These are phyloP conservation scores for Pelecanoides urinatrix DNA, from an alignment of 2,113 vertebrate genomes.

Conservation along the genomic window DNA sequence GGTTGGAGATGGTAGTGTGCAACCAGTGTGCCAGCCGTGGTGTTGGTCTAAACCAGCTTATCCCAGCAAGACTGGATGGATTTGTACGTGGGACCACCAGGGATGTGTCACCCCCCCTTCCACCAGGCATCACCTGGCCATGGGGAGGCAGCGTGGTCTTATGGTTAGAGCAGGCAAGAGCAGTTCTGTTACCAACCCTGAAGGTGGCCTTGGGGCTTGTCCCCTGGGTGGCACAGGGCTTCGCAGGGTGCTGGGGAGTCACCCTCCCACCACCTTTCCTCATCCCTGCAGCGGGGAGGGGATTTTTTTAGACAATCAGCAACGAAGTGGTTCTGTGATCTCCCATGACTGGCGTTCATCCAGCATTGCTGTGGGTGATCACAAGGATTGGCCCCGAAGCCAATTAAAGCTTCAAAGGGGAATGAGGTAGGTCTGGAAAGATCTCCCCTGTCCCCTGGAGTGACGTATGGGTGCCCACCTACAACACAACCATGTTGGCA, in stretches of 20 bases:
- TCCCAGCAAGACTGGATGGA: background rate
- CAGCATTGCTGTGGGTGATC: background rate
- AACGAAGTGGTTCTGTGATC: background rate
- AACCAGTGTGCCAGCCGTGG: rapidly evolving
- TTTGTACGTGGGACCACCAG: background rate
- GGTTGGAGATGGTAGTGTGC: too few species aligned
- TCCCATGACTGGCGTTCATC: rapidly evolving
- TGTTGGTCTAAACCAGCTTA: background rate
- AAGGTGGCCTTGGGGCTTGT: background rate
- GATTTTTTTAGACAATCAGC: background rate
- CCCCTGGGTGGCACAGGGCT: background rate
- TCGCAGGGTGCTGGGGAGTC: background rate
- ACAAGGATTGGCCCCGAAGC: background rate
- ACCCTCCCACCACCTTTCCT: background rate
- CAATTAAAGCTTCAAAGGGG: background rate
- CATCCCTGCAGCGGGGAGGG: rapidly evolving
- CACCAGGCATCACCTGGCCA: background rate
- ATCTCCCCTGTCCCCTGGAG: background rate
- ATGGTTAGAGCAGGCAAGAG: background rate
- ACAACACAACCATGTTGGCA: background rate
- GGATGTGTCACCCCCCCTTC: rapidly evolving
- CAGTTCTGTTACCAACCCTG: rapidly evolving
- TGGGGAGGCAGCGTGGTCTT: background rate
- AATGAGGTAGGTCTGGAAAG: background rate
- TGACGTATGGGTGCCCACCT: background rate